A percentile compares a stretch with the other conserved stretches of the same genome.
Conservation (phyloP, 2,797 vertebrate genomes). For the Crocodylus rhombifer region DNA sequence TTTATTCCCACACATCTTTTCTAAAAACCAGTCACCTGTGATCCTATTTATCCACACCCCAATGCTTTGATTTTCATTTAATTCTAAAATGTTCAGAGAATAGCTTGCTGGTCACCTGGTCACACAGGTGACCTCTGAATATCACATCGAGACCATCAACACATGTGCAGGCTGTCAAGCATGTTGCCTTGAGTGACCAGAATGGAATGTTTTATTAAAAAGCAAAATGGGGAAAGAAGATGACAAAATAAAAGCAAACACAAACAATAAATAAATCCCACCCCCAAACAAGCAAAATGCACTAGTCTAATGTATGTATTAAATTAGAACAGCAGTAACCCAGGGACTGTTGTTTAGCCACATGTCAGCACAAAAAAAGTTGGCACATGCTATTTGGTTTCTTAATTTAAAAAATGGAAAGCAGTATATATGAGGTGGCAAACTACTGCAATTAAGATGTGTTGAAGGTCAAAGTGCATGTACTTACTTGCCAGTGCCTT, state of each 20-base stretch:
- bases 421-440: not conserved
- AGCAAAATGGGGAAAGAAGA: not conserved
- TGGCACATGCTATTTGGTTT: not conserved
- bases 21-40: not conserved
- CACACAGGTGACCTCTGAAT: not conserved
- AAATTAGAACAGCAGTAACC: not conserved
- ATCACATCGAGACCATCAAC: not conserved
- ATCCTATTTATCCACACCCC: not conserved
- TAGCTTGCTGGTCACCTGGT: not conserved
- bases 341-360: not conserved
- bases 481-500: not conserved
- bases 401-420: not conserved
- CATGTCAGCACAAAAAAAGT: not conserved
- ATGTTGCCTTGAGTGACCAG: not conserved
- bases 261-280: not conserved
- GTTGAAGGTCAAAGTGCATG: not conserved
- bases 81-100: constrained; percentile 1
- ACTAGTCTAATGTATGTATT: not conserved
- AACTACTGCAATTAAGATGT: not conserved
- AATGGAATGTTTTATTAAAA: not conserved
- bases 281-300: not conserved
- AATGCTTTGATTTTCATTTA: not conserved
- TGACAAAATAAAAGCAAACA: not conserved
- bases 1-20: constrained; percentile 37
- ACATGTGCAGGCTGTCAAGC: not conserved